Percentiles rank a stretch among this genome's conserved stretches.
Conservation (phyloP, 2,888 invertebrate genomes). For the Empis stercorea region DNA sequence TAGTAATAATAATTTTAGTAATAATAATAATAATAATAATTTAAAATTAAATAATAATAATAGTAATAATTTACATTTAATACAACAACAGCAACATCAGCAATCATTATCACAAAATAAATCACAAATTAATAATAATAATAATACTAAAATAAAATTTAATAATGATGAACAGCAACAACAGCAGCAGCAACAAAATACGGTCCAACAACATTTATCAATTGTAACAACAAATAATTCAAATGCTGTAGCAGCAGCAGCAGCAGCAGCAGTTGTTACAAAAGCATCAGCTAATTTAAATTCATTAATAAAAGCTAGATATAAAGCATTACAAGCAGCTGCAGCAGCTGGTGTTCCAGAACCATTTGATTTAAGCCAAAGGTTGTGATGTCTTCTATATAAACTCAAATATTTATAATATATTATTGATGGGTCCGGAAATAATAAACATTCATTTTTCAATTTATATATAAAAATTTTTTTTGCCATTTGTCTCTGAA, state of each 20-base stretch:
- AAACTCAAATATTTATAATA: too few species aligned
- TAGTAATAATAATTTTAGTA: neutral
- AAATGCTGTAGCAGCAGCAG: neutral
- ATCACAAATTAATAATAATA: neutral
- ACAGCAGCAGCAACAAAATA: too few species aligned
- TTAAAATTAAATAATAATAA: neutral
- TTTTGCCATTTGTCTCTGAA: too few species aligned
- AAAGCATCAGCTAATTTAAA: conserved; percentile 10
- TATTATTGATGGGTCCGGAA: too few species aligned
- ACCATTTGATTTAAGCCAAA: conserved; percentile 19
- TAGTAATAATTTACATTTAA: neutral
- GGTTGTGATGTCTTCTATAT: conserved; percentile 11
- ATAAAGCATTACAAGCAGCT: conserved; percentile 14
- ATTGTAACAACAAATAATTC: neutral
- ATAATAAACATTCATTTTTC: too few species aligned
- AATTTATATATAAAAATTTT: too few species aligned
- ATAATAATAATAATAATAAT: neutral
- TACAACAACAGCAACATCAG: conserved; percentile 2
- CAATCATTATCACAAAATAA: neutral
- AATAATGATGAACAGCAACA: too few species aligned
- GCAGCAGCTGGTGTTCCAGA: conserved; percentile 14
- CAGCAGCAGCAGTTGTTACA: neutral
- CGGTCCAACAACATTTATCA: too few species aligned
- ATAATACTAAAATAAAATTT: too few species aligned
- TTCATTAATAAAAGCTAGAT: conserved; percentile 16